These are phyloP conservation scores for Talpa occidentalis DNA, from an alignment of 2,113 vertebrate species.

Conservation along the genomic window DNA sequence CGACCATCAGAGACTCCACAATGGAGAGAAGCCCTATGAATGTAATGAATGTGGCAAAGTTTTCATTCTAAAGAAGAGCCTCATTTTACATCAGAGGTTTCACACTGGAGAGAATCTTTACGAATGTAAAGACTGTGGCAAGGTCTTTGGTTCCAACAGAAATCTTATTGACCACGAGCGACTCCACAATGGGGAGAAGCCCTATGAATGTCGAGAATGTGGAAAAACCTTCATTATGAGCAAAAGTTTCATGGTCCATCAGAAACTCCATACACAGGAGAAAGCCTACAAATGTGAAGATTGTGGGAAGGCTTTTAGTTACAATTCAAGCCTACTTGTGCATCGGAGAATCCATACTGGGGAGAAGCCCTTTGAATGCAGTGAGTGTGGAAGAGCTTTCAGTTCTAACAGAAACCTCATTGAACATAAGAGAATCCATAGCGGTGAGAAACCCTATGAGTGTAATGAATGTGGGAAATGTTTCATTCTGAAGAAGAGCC, in stretches of 20 bases:
- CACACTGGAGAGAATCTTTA: conserved; percentile 77
- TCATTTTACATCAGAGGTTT: conserved; percentile 70
- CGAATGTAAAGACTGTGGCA: conserved; percentile 77
- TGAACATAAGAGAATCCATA: conserved; percentile 80
- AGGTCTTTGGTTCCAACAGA: conserved; percentile 73
- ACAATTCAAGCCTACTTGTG: conserved; percentile 73
- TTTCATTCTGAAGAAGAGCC: conserved; percentile 76
- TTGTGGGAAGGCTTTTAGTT: conserved; percentile 79
- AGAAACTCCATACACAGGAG: conserved; percentile 80
- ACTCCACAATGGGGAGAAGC: conserved; percentile 74
- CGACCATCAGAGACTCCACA: conserved; percentile 74
- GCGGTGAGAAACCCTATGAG: conserved; percentile 76
- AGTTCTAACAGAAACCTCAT: conserved; percentile 78
- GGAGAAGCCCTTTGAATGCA: conserved; percentile 79
- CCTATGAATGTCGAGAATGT: conserved; percentile 76
- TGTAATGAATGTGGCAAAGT: conserved; percentile 73
- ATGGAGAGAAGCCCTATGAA: conserved; percentile 75
- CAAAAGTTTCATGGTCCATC: conserved; percentile 77
- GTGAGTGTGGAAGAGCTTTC: conserved; percentile 77
- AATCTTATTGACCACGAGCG: conserved; percentile 69
- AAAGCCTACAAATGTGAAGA: conserved; percentile 77
- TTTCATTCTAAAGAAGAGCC: conserved; percentile 76
- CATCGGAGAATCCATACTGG: conserved; percentile 78
- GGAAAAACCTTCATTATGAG: conserved; percentile 80
- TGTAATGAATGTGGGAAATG: conserved; percentile 76